phyloP scores from a whole-genome alignment of 2,888 invertebrate genomes.

The Suillia variegata region DNA sequence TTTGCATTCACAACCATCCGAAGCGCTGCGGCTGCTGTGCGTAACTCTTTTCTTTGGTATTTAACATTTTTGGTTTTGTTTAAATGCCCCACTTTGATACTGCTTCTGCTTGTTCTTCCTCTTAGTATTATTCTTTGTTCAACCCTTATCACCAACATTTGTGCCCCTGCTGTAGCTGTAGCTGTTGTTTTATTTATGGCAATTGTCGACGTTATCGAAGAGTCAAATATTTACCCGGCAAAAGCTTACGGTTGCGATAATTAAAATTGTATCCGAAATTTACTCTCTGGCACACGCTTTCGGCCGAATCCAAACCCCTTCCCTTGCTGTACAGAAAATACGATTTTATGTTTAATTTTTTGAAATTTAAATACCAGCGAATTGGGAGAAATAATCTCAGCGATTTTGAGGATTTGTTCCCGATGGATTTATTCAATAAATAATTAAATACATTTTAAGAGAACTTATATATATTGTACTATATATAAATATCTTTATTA shows the following conservation, averaged over 20 bases:
- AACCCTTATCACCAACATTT: constrained; percentile 30
- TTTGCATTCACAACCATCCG: neutral
- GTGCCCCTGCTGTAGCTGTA: constrained; percentile 2
- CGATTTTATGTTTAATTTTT: constrained; percentile 56
- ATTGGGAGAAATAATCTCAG: neutral
- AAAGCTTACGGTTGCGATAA: constrained; percentile 60
- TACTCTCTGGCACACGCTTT: constrained; percentile 28
- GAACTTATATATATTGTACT: too few relatives aligned
- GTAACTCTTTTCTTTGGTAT: neutral
- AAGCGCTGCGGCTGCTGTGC: neutral
- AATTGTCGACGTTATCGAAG: constrained; percentile 55
- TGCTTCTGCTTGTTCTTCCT: constrained; percentile 8
- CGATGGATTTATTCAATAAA: too few relatives aligned
- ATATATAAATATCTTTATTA: too few relatives aligned
- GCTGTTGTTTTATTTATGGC: constrained; percentile 54
- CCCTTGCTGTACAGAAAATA: constrained; percentile 32
- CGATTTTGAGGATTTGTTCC: neutral
- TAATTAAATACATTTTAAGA: too few relatives aligned
- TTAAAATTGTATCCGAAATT: constrained; percentile 59
- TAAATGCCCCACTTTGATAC: neutral
- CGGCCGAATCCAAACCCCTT: neutral
- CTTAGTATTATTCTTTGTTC: too few relatives aligned
- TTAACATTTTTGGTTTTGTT: neutral
- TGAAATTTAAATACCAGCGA: constrained; percentile 46
- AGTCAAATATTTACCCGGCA: constrained; percentile 58